phyloP scores from a whole-genome alignment of 2,113 vertebrate species.

The rabbit (Oryctolagus cuniculus) region mOryCun1.1 NC_091453.1:10781001-10781500 shows the following conservation, averaged over 20 bases:
- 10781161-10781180: too few species aligned
- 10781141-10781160: too few species aligned
- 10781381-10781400: slow-evolving; percentile 86
- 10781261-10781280: slow-evolving; percentile 82
- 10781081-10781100: too few species aligned
- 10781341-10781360: slow-evolving; percentile 82
- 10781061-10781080: too few species aligned
- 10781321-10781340: slow-evolving; percentile 84
- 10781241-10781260: slow-evolving; percentile 83
- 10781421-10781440: slow-evolving; percentile 86
- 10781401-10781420: slow-evolving; percentile 86
- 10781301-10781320: slow-evolving; percentile 81
- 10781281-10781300: slow-evolving; percentile 72
- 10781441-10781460: slow-evolving; percentile 88
- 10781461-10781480: slow-evolving; percentile 87
- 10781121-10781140: too few species aligned
- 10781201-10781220: too few species aligned
- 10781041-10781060: too few species aligned
- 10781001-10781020: too few species aligned
- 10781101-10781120: too few species aligned
- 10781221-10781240: too few species aligned
- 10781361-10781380: slow-evolving; percentile 86
- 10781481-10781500: slow-evolving; percentile 86
- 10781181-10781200: too few species aligned
- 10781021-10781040: too few species aligned